These are phyloP conservation scores for Sarcophaga variegata DNA, from an alignment of 2,888 invertebrate genomes.

Conservation along the genomic window DNA sequence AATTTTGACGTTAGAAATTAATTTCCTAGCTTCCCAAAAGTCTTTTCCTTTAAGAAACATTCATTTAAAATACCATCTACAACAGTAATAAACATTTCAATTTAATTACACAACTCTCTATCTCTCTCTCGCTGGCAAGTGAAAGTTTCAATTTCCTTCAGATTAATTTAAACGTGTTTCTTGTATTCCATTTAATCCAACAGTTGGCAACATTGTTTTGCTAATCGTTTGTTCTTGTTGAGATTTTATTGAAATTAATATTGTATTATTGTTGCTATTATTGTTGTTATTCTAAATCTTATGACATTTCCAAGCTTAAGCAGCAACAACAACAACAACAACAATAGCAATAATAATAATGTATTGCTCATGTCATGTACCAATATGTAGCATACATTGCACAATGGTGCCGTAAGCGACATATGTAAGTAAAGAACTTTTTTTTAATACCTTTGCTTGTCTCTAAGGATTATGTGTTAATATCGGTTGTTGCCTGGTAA, in stretches of 20 bases:
- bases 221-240: neutral
- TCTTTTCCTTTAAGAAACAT: no score
- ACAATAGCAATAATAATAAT: neutral
- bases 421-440: no score
- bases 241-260: neutral
- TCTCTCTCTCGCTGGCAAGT: neutral
- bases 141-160: neutral
- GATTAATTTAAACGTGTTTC: no score
- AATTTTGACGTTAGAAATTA: neutral
- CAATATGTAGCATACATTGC: neutral
- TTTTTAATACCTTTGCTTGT: no score
- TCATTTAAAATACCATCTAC: neutral
- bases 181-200: no score
- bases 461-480: no score
- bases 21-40: neutral
- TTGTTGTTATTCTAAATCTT: neutral
- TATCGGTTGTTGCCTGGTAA: no score
- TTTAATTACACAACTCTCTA: neutral
- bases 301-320: neutral
- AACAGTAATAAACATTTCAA: neutral
- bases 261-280: neutral
- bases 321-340: neutral
- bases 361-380: neutral
- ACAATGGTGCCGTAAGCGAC: neutral
- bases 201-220: neutral